A percentile compares a stretch with the other conserved stretches of the same genome.
Conservation (phyloP, 2,888 invertebrate species). For the Acrobasis consociella region DNA sequence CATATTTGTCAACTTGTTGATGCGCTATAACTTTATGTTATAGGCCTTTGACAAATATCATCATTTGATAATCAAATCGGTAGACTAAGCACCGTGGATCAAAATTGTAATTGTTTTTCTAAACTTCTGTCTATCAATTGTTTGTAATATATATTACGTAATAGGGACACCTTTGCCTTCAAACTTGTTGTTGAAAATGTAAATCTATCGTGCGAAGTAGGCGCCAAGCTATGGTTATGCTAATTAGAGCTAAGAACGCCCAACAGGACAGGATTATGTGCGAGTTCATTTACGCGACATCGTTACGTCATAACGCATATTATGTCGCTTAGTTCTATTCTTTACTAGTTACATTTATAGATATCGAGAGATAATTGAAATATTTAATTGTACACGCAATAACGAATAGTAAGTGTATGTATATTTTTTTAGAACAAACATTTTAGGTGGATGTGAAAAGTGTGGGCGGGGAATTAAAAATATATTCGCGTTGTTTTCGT, state of each 20-base stretch:
- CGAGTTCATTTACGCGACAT: background rate
- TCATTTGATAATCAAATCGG: no score
- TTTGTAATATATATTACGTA: background rate
- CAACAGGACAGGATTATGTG: conserved; percentile 5
- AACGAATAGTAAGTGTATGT: background rate
- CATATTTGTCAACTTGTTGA: no score
- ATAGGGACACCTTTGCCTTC: background rate
- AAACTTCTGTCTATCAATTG: no score
- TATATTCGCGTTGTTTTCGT: no score
- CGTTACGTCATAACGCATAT: conserved; percentile 5
- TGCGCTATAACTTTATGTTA: no score
- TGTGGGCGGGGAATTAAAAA: no score
- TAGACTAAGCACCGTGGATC: no score
- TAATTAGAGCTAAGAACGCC: conserved; percentile 13
- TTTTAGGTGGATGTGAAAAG: background rate
- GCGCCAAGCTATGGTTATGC: conserved; percentile 4
- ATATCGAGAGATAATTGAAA: conserved; percentile 4
- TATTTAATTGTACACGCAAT: background rate
- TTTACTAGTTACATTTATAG: conserved; percentile 3
- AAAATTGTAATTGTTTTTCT: no score
- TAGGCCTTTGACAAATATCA: no score
- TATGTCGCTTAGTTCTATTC: background rate
- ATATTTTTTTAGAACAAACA: conserved; percentile 3
- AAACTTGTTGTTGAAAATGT: background rate
- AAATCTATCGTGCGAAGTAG: background rate